A percentile compares a stretch with the other conserved stretches of the same genome.
Conservation (phyloP, 2,888 invertebrate species). For the Tiliacea citrago region DNA sequence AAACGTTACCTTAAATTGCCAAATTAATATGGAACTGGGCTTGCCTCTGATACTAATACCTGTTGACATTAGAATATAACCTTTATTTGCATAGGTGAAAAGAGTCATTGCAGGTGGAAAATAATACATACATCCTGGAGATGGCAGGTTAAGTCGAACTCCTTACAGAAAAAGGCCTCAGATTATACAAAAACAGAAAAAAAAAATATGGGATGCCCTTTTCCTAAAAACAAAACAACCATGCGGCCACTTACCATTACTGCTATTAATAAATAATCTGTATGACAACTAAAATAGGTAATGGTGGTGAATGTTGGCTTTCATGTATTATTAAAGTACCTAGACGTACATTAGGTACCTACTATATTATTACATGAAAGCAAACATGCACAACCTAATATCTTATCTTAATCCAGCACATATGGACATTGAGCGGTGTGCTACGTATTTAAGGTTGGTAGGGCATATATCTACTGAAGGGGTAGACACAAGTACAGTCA, state of each 20-base stretch:
- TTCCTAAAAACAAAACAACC: background rate
- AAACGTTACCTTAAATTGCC: background rate
- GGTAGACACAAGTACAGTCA: background rate
- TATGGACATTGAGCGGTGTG: conserved; percentile 1
- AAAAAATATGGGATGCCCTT: no score
- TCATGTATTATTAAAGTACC: conserved; percentile 19
- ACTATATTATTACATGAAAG: no score
- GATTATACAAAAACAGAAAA: background rate
- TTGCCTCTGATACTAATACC: background rate
- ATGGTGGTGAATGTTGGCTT: conserved; percentile 23
- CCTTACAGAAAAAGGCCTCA: no score
- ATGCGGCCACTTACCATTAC: conserved; percentile 7
- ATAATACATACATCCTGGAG: background rate
- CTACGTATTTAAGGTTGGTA: background rate
- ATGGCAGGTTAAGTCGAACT: background rate
- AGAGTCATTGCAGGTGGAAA: background rate
- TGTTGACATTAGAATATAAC: no score
- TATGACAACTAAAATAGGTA: conserved; percentile 13
- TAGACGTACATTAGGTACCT: no score
- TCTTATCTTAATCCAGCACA: conserved; percentile 38
- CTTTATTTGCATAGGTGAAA: background rate
- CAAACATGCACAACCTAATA: no score
- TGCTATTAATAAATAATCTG: conserved; percentile 36
- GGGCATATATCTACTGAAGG: background rate
- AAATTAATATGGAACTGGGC: background rate